Evolutionary conservation across 1,140 invertebrate genomes (phyloP).

Genomic region (Trachymyrmex cornetzi): DNA sequence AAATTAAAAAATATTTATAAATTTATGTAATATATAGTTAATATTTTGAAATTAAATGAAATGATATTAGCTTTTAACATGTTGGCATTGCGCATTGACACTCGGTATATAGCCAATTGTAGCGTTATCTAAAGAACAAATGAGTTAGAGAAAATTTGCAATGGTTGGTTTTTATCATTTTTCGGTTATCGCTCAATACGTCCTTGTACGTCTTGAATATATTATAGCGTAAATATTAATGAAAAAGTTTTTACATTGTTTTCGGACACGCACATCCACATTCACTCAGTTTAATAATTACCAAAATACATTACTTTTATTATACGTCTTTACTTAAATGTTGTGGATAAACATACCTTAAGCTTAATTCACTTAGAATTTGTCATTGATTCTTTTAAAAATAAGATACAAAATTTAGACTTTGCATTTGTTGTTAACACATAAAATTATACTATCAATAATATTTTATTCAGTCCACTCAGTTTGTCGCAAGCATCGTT

Average conservation of each 20-base stretch:
- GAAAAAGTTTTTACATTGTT: not conserved
- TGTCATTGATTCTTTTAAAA: not conserved
- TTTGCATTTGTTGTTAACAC: not conserved
- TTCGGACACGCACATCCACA: not conserved
- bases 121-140: not conserved
- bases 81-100: not conserved
- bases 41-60: not conserved
- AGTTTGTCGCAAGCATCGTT: not conserved
- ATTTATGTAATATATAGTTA: not conserved
- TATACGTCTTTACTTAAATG: no score
- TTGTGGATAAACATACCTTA: not conserved
- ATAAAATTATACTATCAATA: not conserved
- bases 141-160: not conserved
- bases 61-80: not conserved
- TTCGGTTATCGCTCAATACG: not conserved
- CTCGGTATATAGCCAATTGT: not conserved
- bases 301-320: no score
- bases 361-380: not conserved
- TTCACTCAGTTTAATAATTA: no score
- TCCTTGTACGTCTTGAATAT: not conserved
- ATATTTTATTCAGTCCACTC: not conserved
- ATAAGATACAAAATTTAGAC: not conserved
- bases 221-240: not conserved
- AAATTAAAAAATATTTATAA: not conserved
- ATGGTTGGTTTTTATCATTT: constrained; percentile 3